Base-by-base conservation (phyloP, 2,797 vertebrate genomes). In the Poeciliopsis turneri region DNA sequence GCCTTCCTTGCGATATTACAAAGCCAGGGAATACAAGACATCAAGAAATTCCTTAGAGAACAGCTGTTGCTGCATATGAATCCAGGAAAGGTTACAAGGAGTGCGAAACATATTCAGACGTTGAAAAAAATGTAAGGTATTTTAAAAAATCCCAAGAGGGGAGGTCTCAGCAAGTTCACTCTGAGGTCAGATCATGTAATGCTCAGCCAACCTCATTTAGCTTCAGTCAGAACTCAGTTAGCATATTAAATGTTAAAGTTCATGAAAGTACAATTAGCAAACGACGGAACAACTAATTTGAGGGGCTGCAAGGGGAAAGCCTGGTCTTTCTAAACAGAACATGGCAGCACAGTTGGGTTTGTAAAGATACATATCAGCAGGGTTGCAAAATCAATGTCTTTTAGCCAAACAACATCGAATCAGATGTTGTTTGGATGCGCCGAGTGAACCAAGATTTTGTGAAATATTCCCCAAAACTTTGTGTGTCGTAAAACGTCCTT, bases 211-310 rank as follows among this genome's bases (percentile, higher is more conserved):
- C 30, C 61, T 64, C 61, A 33, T 18, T 61, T 33, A 64, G 59
- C 61, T 64, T 64, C 28, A 64, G 30, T 33, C 28, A 33, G 13
- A 64, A 64, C 59, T 36, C 25, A 70, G 68, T n/a, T 70, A 70
- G 43, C 68, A 46, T 70, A 8, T n/a, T 46, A 70, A 70, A 70
- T 70, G 12, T 70, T 70, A 70, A 70, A 46, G 68, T 46, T 45
- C 43, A 45, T 70, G 68, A 64, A 70, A n/a, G 43, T 46, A 45
- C 39, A 28, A 70, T 64, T 20, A 64, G 61, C 61, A 64, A 64
- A 36, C 30, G 61, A 46, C 25, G 7, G 68, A 70, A 46, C 43
- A 7, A 64, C 15, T 64, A 64, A 64, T 64, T 64, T 36, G 33
- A 36, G 33, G 18, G 16, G 33, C 16, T 20, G 30, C 61, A 36